These are phyloP conservation scores for Ennomos quercinarius DNA, from an alignment of 2,888 invertebrate species.

Conservation along the genomic window DNA sequence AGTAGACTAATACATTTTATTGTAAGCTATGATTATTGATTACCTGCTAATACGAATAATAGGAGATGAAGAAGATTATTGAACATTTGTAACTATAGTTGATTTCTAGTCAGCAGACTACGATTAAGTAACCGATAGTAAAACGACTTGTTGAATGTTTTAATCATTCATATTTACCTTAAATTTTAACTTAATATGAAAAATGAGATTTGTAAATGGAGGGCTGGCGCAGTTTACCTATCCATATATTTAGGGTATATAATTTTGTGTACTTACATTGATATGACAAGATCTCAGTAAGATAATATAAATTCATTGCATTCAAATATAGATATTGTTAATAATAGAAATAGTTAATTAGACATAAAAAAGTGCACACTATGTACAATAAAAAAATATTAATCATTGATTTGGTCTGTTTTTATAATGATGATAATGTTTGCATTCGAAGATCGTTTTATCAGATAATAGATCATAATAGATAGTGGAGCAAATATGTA, in stretches of 20 bases:
- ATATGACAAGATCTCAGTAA: slow-evolving; percentile 43
- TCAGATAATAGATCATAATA: no score
- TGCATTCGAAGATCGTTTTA: no score
- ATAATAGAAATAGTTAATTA: slow-evolving; percentile 5
- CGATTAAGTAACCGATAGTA: slow-evolving; percentile 67
- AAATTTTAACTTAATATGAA: background rate
- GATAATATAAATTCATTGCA: slow-evolving; percentile 34
- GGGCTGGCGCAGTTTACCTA: slow-evolving; percentile 37
- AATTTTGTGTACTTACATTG: slow-evolving; percentile 30
- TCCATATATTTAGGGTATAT: slow-evolving; percentile 31
- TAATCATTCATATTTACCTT: slow-evolving; percentile 5
- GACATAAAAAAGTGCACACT: no score
- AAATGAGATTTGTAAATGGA: slow-evolving; percentile 18
- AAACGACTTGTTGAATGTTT: slow-evolving; percentile 25
- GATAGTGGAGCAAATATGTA: no score
- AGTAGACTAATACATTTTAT: slow-evolving; percentile 71
- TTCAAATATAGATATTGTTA: slow-evolving; percentile 27
- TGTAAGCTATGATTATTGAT: slow-evolving; percentile 62
- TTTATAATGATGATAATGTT: no score
- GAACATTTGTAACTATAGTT: slow-evolving; percentile 64
- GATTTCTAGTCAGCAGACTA: slow-evolving; percentile 83
- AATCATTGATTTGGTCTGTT: no score
- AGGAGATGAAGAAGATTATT: slow-evolving; percentile 65
- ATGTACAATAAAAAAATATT: no score
- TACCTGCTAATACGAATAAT: slow-evolving; percentile 57